Conservation (phyloP, 2,888 invertebrate species). For the Dasypogon diadema region DNA sequence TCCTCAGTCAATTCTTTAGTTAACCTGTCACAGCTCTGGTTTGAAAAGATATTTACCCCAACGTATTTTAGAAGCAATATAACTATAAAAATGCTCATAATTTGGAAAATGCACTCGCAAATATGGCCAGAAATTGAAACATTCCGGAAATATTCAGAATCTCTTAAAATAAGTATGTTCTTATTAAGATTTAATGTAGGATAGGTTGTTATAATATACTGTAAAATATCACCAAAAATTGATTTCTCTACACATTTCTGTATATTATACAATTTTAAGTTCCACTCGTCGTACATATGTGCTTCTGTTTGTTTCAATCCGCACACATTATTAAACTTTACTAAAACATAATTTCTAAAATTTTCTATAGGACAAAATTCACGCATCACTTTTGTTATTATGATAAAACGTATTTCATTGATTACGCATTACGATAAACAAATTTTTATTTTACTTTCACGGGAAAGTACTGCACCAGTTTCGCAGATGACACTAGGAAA, state of each 20-base stretch:
- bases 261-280: background rate
- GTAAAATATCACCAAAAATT: conserved; percentile 24
- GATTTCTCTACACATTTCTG: conserved; percentile 40
- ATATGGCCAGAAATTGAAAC: conserved; percentile 46
- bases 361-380: background rate
- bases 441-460: no score
- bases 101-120: conserved; percentile 49
- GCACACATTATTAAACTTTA: background rate
- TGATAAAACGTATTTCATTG: no score
- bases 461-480: no score
- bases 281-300: background rate
- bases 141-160: background rate
- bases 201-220: conserved; percentile 49
- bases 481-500: no score
- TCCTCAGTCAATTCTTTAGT: conserved; percentile 45
- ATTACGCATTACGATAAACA: no score
- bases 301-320: background rate
- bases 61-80: conserved; percentile 49
- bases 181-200: conserved; percentile 30
- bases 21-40: background rate
- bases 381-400: background rate
- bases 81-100: conserved; percentile 50
- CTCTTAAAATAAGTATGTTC: background rate
- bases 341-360: background rate
- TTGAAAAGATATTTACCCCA: conserved; percentile 49